Evolutionary conservation across 2,113 vertebrate genomes (phyloP).

Genomic region (Erythrocebus patas): DNA sequence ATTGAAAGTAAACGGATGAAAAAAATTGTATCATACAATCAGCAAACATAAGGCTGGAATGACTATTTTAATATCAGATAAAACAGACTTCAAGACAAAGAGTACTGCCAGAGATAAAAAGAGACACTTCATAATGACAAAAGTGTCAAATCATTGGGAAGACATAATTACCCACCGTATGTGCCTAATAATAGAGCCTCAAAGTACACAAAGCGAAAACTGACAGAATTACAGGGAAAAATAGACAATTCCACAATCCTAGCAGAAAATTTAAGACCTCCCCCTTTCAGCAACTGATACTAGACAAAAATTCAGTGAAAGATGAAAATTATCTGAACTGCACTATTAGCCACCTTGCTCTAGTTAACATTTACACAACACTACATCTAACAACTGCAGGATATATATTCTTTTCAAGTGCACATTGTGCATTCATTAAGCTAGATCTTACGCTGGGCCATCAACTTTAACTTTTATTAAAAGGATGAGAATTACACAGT

Average conservation of each 20-base stretch:
- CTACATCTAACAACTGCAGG: neutral
- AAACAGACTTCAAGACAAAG: conserved; percentile 45
- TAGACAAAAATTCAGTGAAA: neutral
- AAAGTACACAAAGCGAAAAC: conserved; percentile 5
- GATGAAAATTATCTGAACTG: neutral
- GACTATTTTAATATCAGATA: conserved; percentile 32
- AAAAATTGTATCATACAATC: neutral
- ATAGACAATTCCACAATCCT: neutral
- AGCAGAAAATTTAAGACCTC: neutral
- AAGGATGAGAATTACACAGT: neutral
- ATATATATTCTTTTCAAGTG: neutral
- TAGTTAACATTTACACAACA: neutral
- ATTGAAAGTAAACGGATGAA: neutral
- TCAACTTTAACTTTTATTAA: neutral
- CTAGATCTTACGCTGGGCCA: neutral
- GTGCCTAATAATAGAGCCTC: conserved; percentile 26
- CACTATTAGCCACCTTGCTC: neutral
- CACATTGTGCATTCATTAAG: neutral
- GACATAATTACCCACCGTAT: conserved; percentile 27
- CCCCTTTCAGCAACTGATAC: neutral
- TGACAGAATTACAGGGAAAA: neutral
- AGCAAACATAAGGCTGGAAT: neutral
- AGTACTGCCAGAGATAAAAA: conserved; percentile 18
- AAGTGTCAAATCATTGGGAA: conserved; percentile 50
- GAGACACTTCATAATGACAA: conserved; percentile 29